Base-by-base conservation (phyloP, 2,797 vertebrate genomes). In the Pseudomugil gertrudae region DNA sequence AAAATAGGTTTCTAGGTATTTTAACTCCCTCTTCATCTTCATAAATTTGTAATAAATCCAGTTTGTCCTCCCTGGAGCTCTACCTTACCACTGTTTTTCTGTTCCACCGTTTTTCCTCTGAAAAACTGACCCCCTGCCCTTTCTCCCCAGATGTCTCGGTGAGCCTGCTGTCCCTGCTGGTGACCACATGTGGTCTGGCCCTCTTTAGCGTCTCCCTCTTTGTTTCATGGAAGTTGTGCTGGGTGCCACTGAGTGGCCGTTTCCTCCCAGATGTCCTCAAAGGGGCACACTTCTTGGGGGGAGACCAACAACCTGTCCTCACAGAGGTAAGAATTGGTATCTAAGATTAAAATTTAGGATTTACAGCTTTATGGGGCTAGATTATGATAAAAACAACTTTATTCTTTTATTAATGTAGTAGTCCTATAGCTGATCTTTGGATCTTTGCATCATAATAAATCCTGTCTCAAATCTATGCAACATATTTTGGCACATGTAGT, bases 211-310 rank as follows among this genome's bases (percentile, higher is more conserved):
- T 99, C 40, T 98, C 97, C 59, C 94, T 99, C 56, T 99, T 99
- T 26, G 97, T 99, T 24, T 98, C 97, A 84, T 99, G 97, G 97
- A 99, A 99, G 89, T 90, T 99, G 77, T 99, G 96, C 89, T 99
- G 97, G 98, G 93, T 98, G 79, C 98, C 98, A 0, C 96, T 97
- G 94, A 95, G 96, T 72, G 95, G 96, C 66, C 95, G 95, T 56
- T 95, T 95, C 69, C 84, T 96, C 64, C 93, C 94, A 0, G 94
- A 95, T 63, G 87, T 94, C 63, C 92, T 77, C 89, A 98, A 97
- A 92, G 95, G 95, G 74, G 86, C 92, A 56, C 95, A 96, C 72
- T 91, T 91, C 69, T 68, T 91, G 73, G 88, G 87, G 65, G 95
- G 94, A 65, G 96, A 98, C 77, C 91, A 93, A 67, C 94, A 96